phyloP scores from a whole-genome alignment of 2,888 invertebrate genomes.

The Tetramorium bicarinatum region DNA sequence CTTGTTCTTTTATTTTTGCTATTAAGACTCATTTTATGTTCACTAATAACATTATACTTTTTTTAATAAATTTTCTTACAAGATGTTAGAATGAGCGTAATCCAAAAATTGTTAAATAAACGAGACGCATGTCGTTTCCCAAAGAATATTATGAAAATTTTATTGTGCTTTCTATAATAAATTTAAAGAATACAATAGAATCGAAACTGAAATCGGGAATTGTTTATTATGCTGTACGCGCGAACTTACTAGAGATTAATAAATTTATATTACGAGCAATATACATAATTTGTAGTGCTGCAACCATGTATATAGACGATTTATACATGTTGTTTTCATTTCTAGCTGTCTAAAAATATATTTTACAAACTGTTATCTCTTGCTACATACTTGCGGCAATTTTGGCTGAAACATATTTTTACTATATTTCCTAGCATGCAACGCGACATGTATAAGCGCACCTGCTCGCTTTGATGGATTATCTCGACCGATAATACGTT shows the following conservation, averaged over 20 bases:
- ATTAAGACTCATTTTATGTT: background rate
- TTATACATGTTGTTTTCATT: background rate
- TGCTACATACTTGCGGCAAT: background rate
- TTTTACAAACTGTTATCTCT: background rate
- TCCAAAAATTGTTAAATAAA: background rate
- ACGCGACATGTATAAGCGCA: conserved; percentile 36
- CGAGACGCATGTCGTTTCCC: background rate
- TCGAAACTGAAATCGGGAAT: background rate
- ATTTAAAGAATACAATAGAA: background rate
- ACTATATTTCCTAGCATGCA: background rate
- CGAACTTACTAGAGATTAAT: conserved; percentile 7
- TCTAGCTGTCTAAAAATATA: conserved; percentile 3
- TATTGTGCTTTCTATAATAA: background rate
- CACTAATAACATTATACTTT: background rate
- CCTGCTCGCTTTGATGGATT: conserved; percentile 42
- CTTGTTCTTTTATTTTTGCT: background rate
- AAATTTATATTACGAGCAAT: background rate
- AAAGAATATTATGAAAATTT: background rate
- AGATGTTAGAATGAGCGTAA: background rate
- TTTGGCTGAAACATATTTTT: background rate
- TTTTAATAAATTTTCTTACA: background rate
- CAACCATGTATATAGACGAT: background rate
- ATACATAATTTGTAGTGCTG: background rate
- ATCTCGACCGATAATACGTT: conserved; percentile 62
- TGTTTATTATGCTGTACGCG: background rate